phyloP scores from a whole-genome alignment of 2,888 invertebrate species.

The Trisateles emortualis region DNA sequence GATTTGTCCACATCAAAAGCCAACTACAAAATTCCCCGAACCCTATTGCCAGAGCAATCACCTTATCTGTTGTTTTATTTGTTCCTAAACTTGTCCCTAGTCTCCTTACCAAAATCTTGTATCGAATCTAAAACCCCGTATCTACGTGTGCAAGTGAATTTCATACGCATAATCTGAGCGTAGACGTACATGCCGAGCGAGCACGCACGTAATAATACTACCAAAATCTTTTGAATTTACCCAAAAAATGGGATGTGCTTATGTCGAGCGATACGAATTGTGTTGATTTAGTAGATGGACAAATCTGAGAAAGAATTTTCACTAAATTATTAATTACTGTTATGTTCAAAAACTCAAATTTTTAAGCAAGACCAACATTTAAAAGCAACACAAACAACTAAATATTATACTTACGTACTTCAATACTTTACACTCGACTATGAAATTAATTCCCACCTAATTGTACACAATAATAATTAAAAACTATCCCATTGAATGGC shows the following conservation, averaged over 20 bases:
- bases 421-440: neutral
- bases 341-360: neutral
- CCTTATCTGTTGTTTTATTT: too few relatives aligned
- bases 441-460: neutral
- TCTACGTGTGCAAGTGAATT: too few relatives aligned
- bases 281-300: slow-evolving; percentile 1
- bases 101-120: too few relatives aligned
- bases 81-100: too few relatives aligned
- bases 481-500: neutral
- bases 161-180: too few relatives aligned
- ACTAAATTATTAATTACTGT: neutral
- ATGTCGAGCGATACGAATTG: neutral
- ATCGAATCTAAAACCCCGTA: too few relatives aligned
- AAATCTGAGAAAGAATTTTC: slow-evolving; percentile 7
- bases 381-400: neutral
- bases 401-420: slow-evolving; percentile 1
- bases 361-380: neutral
- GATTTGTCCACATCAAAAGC: too few relatives aligned
- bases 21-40: too few relatives aligned
- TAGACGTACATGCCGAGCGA: too few relatives aligned
- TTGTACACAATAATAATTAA: neutral
- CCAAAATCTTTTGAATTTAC: too few relatives aligned
- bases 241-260: neutral
- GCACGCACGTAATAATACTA: too few relatives aligned
- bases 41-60: too few relatives aligned